Evolutionary conservation across 2,113 vertebrate genomes (phyloP), one percentile per base, ranked within the genome.

Genomic region (Toxotes chatareus): DNA sequence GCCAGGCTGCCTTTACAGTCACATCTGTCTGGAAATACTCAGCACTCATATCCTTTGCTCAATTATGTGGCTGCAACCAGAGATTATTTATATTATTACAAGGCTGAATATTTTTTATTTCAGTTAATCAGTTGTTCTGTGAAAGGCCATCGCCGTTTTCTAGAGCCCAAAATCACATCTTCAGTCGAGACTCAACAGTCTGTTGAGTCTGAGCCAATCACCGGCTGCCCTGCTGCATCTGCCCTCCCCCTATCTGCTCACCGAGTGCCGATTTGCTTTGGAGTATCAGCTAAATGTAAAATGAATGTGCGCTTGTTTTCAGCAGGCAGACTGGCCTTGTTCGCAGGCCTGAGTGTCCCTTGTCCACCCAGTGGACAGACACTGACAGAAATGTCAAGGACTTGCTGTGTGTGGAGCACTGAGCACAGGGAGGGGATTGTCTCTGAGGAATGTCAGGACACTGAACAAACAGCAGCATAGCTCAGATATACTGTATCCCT

Each of bases 371-470:
- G 61, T 27, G 56, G 76, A 82, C 66, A 47, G 86, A 83, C 69
- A 70, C 34, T 0, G 49, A 69, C 71, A 72, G 89, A 93, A 91
- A 89, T 87, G 90, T 93, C 89, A 88, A 88, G 84, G 86, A 83
- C 88, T 81, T 10, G 44, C 46, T 78, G 69, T 86, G 82, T 80
- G 80, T 34, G 56, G 31, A 55, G 61, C 13, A 11, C 42, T 0
- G 81, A 73, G 82, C 77, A 89, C 86, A 89, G 86, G 81, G 76
- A 68, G 82, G 74, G 70, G 86, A 90, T 91, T 92, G 92, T 93
- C 80, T 82, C 38, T 34, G 74, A 79, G 87, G 90, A 93, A 89
- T 89, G 88, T 79, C 36, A 71, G 80, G 47, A 87, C 83, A 4
- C 62, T 69, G 69, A 87, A 84, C 73, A 72, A 88, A 87, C 76